Percentiles rank a stretch among this genome's conserved stretches.
These are phyloP conservation scores for Syndactyla subalaris DNA, from an alignment of 2,797 vertebrate species.

Conservation along the genomic window DNA sequence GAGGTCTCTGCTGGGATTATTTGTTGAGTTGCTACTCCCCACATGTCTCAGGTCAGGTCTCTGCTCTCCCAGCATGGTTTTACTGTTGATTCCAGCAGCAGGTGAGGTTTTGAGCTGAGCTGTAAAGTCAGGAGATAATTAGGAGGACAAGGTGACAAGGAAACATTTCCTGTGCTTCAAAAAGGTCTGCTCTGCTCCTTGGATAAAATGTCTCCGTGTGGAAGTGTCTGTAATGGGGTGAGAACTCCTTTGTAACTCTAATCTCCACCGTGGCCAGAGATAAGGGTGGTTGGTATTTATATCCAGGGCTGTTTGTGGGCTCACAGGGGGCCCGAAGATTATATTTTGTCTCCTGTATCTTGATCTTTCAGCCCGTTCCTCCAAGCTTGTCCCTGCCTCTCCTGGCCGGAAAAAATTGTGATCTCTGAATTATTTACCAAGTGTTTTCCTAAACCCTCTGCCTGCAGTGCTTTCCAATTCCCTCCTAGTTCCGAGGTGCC, in stretches of 20 bases:
- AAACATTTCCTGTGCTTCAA: not conserved
- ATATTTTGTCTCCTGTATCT: not conserved
- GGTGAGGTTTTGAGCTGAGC: not conserved
- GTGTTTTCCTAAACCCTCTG: not conserved
- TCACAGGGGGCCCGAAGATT: not conserved
- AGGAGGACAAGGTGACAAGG: not conserved
- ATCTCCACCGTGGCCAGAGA: not conserved
- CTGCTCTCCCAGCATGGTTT: not conserved
- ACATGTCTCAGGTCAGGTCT: not conserved
- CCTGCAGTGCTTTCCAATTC: not conserved
- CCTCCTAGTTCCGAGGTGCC: not conserved
- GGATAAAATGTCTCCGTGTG: not conserved
- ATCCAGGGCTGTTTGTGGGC: not conserved
- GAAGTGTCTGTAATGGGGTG: not conserved
- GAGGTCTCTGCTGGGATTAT: not conserved
- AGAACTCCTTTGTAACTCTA: constrained; percentile 20
- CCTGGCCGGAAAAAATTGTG: not conserved
- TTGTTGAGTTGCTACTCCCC: not conserved
- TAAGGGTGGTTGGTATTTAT: constrained; percentile 10
- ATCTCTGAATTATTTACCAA: not conserved
- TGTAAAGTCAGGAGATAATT: not conserved
- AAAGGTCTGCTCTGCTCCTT: not conserved
- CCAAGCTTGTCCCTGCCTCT: not conserved
- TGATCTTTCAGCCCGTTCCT: not conserved
- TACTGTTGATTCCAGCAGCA: not conserved